These are phyloP conservation scores for Meghimatium bilineatum DNA, from an alignment of 2,888 invertebrate genomes.

Conservation along the genomic window DNA sequence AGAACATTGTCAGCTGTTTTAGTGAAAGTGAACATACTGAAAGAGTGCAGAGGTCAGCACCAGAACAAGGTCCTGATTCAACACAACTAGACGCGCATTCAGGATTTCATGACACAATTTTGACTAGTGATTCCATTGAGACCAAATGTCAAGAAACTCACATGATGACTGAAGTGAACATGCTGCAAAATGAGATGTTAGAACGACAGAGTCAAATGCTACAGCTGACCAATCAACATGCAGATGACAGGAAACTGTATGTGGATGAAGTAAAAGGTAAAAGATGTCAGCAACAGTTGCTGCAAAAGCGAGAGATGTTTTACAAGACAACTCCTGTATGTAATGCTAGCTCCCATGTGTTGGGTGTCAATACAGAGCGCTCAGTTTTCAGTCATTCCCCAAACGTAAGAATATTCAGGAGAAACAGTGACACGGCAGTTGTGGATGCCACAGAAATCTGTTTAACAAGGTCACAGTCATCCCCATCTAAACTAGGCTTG, in stretches of 20 bases:
- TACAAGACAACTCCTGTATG: not conserved
- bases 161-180: too few relatives aligned
- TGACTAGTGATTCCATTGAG: not conserved
- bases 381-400: not conserved
- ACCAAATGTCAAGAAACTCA: not conserved
- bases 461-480: constrained; percentile 20
- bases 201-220: not conserved
- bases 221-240: not conserved
- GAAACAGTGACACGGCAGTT: constrained; percentile 8
- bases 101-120: not conserved
- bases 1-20: constrained; percentile 14
- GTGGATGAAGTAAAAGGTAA: not conserved
- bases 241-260: not conserved
- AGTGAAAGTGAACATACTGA: not conserved
- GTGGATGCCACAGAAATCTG: not conserved
- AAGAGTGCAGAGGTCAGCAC: not conserved
- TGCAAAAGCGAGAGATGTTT: not conserved
- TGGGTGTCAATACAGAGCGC: not conserved
- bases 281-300: not conserved
- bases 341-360: not conserved
- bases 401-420: not conserved
- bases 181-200: too few relatives aligned
- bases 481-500: constrained; percentile 21
- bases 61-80: not conserved
- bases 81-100: not conserved